Evolutionary conservation across 2,797 vertebrate species (phyloP), one percentile per base, ranked within the genome.

Genomic region (Diplodus sargus): DNA sequence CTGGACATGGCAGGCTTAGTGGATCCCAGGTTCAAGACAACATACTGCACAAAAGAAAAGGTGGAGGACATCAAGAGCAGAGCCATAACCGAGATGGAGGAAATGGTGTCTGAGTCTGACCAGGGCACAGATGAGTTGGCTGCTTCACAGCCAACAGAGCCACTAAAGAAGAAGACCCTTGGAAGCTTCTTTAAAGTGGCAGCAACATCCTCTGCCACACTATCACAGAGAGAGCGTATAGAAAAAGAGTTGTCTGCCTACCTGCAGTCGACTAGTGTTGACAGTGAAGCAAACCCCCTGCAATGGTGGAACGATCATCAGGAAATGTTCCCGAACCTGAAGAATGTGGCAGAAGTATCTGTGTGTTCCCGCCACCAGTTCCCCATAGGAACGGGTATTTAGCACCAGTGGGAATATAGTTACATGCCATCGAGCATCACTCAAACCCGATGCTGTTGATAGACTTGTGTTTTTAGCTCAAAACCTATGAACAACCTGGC

Each of bases 31-130:
- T 76, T 76, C 59, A 63, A 62, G 28, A 70, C 49, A 62, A 52
- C 12, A n/a, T 63, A 70, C 57, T 49, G 20, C 17, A 17, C 67
- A 20, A 57, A n/a, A 47, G 47, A 54, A 25, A 53, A 70, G 22
- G 25, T 76, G 54, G 72, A 71, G 72, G 47, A 43, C 34, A 81
- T 81, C 17, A 76, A 76, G 25, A 20, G 17, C 30, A 57, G 52
- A 63, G 79, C 61, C 60, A 45, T 51, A 34, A 20, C 18, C 0
- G 56, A 58, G 65, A 54, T 71, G 45, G 49, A 70, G 43, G 16
- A 20, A n/a, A 15, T 74, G 39, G 64, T 62, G 28, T 30, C 28
- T 30, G 28, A 30, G 71, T 49, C 65, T 56, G 70, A 79, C 34
- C 42, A 70, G 56, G 42, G 58, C 43, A 61, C 63, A 62, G 70